Conservation (phyloP, 1,140 invertebrate genomes). For the Capitella teleta region DNA sequence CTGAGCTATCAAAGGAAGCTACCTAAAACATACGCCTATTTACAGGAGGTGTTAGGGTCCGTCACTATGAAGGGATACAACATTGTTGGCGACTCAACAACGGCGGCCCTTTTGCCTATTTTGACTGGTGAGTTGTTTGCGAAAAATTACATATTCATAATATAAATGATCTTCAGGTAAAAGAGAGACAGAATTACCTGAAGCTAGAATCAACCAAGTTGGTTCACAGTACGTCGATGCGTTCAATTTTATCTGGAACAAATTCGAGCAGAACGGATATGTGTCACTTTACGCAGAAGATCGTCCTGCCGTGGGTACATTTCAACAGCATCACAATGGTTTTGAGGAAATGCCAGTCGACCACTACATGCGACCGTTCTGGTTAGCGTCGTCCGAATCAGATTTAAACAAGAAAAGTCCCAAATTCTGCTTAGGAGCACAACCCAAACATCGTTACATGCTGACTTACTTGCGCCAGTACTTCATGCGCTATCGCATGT, state of each 20-base stretch:
- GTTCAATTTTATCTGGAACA: constrained; percentile 54
- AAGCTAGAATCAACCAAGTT: constrained; percentile 61
- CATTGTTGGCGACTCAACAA: constrained; percentile 88
- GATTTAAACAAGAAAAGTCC: constrained; percentile 22
- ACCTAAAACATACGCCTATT: constrained; percentile 65
- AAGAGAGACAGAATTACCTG: constrained; percentile 78
- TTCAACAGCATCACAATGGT: constrained; percentile 58
- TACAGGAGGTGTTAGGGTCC: constrained; percentile 57
- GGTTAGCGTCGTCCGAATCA: constrained; percentile 41
- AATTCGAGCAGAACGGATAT: constrained; percentile 49
- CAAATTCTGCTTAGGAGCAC: constrained; percentile 59
- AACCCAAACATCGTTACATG: constrained; percentile 58
- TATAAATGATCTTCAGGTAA: no score
- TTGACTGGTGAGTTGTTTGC: constrained; percentile 69
- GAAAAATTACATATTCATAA: no score
- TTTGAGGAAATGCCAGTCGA: constrained; percentile 21
- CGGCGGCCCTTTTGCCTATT: constrained; percentile 81
- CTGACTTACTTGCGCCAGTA: constrained; percentile 55
- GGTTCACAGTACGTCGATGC: constrained; percentile 57
- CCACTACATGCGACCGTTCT: constrained; percentile 37
- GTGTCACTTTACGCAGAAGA: constrained; percentile 72
- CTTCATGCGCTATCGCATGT: constrained; percentile 50
- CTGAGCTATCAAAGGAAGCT: constrained; percentile 76
- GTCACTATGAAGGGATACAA: constrained; percentile 71
- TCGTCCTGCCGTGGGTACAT: constrained; percentile 68